A percentile compares a stretch with the other conserved stretches of the same genome.
phyloP scores from a whole-genome alignment of 2,113 vertebrate species.

The Hirundichthys speculiger region DNA sequence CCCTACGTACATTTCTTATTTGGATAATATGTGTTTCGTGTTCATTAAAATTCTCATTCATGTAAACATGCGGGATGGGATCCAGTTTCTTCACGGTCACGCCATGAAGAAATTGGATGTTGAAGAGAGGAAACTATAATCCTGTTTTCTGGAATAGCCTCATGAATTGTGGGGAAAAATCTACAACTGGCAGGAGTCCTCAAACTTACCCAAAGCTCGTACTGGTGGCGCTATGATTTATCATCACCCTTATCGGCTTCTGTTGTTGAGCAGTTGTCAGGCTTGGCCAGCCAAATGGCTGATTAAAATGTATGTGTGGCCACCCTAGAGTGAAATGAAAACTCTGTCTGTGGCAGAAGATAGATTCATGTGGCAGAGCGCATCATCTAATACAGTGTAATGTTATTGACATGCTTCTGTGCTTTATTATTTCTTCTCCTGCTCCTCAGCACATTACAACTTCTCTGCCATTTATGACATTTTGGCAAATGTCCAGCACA shows the following conservation, averaged over 20 bases:
- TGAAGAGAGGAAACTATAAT: constrained; percentile 51
- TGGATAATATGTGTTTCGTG: background rate
- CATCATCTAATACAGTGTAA: constrained; percentile 68
- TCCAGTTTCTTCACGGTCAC: constrained; percentile 19
- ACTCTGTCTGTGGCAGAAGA: constrained; percentile 65
- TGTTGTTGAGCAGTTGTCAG: constrained; percentile 73
- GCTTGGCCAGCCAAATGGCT: constrained; percentile 72
- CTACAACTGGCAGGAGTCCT: constrained; percentile 55
- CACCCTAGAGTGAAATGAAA: constrained; percentile 74
- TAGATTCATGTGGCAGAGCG: constrained; percentile 65
- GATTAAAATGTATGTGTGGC: constrained; percentile 81
- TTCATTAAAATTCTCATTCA: background rate
- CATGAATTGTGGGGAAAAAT: constrained; percentile 38
- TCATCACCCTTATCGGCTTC: constrained; percentile 72
- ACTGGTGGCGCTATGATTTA: constrained; percentile 60
- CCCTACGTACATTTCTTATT: background rate
- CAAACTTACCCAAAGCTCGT: constrained; percentile 55
- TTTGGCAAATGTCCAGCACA: constrained; percentile 62
- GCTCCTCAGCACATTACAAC: constrained; percentile 52
- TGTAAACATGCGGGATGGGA: constrained; percentile 22
- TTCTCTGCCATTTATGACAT: constrained; percentile 28
- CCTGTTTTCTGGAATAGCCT: constrained; percentile 49
- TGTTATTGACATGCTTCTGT: constrained; percentile 76
- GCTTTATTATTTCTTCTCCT: constrained; percentile 63
- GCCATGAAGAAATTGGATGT: constrained; percentile 33